Evolutionary conservation across 1,140 invertebrate genomes (phyloP), one percentile per base, ranked within the genome.

Genomic region (Brachionus angularis): DNA sequence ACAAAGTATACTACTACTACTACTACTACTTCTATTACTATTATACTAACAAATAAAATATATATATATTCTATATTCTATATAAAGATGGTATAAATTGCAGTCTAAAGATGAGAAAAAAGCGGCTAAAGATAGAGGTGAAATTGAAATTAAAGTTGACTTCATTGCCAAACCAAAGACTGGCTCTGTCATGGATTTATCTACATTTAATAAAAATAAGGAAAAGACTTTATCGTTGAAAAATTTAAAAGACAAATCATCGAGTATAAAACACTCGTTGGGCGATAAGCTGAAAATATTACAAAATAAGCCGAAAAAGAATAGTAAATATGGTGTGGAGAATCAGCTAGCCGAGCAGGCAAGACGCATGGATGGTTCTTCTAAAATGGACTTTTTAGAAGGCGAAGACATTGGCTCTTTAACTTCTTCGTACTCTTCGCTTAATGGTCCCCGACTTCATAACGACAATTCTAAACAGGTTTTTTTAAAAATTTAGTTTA

Each of bases 331-430:
- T n/a, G n/a, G n/a, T n/a, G n/a, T n/a, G n/a, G 62, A 67, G 10
- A 67, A 67, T 27, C 62, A 67, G 62, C 31, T 67, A 18, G 62
- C 29, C 14, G 62, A 67, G 8, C 62, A 67, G 5, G 39, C 62
- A 4, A 46, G 29, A 10, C 62, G 62, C 18, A 67, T 67, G 62
- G 47, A 67, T 50, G 47, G 47, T 50, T 46, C 10, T 10, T 42
- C 62, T 47, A 67, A 47, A 67, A 21, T 67, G 23, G 62, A 67
- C 18, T 67, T 67, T 67, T 31, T 67, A 31, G 62, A 67, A 21
- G 62, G 62, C 7, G 62, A 67, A 67, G 62, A 67, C 25, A 50
- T 50, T 29, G 36, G 31, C 16, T 67, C 62, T 31, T 25, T 67
- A 8, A 23, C 39, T 12, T 67, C 62, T 10, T 67, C 62, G 7